Evolutionary conservation across 2,797 vertebrate genomes (phyloP), one percentile per base, ranked within the genome.

Genomic region (Poecile montanus): DNA sequence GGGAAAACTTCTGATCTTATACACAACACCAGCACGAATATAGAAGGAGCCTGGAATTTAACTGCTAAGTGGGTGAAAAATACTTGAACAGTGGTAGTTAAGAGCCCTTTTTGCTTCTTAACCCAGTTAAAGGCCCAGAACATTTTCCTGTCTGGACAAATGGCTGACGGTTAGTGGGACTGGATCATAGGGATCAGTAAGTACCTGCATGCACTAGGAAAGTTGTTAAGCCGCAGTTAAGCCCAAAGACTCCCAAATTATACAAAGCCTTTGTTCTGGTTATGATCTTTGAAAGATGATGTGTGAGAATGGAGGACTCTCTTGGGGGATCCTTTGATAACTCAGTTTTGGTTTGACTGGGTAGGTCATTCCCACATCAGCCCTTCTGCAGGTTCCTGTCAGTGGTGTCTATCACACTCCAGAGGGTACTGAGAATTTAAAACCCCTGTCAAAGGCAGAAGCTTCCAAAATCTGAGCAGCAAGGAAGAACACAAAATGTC

Each of bases 111-210:
- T 66, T 60, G 3, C 38, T 56, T 88, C 66, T 51, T 77, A 34
- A 36, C 42, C 5, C 36, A 15, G 3, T 19, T 45, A 21, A 14
- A 66, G 26, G 15, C 36, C 19, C n/a, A 21, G 32, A 87, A 66
- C 11, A 13, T 9, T 9, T 13, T 6, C 18, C n/a, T 15, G 4
- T 9, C 2, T 15, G 57, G 40, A 18, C 38, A 60, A 51, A 38
- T 0, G 0, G 0, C 25, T 36, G 16, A 20, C 13, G 26, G 20
- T 11, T 42, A 22, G 60, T 66, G n/a, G 15, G 25, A 38, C 3
- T 5, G 56, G 21, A 34, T 36, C 11, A 2, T 3, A 29, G 12
- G 22, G 30, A 44, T 16, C 23, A 26, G 0, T 14, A 75, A 65
- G 22, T 36, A 45, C 16, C 13, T 6, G 7, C 13, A 40, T 12